A percentile compares a stretch with the other conserved stretches of the same genome.
phyloP scores from a whole-genome alignment of 1,140 invertebrate genomes.

The Trichonephila clavata region DNA sequence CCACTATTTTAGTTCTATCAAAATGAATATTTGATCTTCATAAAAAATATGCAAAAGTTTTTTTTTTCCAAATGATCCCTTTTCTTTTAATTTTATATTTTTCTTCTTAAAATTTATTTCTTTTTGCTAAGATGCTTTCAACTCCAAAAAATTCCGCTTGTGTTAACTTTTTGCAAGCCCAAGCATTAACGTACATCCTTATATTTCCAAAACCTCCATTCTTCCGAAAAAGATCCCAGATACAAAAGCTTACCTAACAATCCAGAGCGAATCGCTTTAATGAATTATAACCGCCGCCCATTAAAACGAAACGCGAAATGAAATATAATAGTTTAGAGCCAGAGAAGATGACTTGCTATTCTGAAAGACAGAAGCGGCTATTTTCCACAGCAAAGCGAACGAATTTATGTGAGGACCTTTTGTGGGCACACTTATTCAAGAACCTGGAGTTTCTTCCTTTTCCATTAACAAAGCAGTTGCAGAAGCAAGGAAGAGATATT shows the following conservation, averaged over 20 bases:
- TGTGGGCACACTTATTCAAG: neutral
- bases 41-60: no score
- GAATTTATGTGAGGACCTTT: neutral
- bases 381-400: neutral
- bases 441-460: neutral
- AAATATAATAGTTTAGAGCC: constrained; percentile 12
- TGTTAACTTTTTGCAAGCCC: neutral
- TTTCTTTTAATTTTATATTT: no score
- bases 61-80: no score
- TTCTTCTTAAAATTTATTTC: no score
- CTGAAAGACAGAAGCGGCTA: neutral
- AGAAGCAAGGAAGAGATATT: neutral
- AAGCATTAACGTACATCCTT: neutral
- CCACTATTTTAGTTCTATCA: no score
- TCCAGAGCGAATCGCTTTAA: neutral
- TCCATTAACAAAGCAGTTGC: neutral
- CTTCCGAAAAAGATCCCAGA: neutral
- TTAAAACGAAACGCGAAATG: neutral
- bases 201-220: neutral
- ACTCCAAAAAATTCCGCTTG: neutral
- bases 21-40: no score
- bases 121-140: neutral
- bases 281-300: neutral
- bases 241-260: neutral
- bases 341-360: neutral